phyloP scores from a whole-genome alignment of 2,797 vertebrate genomes.

The Cynopterus sphinx region DNA sequence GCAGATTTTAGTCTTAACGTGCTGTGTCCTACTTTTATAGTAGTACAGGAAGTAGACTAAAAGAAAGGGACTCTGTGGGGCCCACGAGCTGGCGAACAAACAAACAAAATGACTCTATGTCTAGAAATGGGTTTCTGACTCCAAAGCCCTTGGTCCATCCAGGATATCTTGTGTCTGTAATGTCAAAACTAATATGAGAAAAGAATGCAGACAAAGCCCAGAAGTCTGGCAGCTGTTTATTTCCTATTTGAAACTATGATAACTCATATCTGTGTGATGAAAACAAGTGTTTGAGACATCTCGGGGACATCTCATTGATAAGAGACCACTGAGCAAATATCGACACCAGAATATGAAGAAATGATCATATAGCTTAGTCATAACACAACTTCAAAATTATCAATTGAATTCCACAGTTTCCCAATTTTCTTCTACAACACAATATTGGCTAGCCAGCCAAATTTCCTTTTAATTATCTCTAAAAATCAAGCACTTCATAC shows the following conservation, averaged over 20 bases:
- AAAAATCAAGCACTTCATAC: background rate
- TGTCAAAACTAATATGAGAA: conserved; percentile 57
- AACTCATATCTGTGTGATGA: conserved; percentile 32
- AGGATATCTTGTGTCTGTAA: conserved; percentile 54
- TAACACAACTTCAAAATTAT: background rate
- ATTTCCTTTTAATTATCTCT: background rate
- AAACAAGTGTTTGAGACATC: background rate
- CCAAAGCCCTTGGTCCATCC: background rate
- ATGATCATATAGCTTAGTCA: background rate
- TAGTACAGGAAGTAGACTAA: background rate
- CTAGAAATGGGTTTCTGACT: conserved; percentile 22
- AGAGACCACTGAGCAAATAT: background rate
- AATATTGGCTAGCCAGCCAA: background rate
- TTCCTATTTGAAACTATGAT: conserved; percentile 36
- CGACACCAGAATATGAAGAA: background rate
- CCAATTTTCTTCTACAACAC: background rate
- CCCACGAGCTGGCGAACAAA: background rate
- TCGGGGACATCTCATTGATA: background rate
- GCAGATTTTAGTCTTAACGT: too few species aligned
- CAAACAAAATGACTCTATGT: conserved; percentile 16
- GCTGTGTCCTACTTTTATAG: background rate
- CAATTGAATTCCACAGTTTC: background rate
- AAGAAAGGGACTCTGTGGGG: background rate
- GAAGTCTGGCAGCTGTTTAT: conserved; percentile 51
- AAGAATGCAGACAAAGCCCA: conserved; percentile 37